Percentiles rank a stretch among this genome's conserved stretches.
Evolutionary conservation across 2,888 invertebrate genomes (phyloP).

Genomic region (Catocala nupta): DNA sequence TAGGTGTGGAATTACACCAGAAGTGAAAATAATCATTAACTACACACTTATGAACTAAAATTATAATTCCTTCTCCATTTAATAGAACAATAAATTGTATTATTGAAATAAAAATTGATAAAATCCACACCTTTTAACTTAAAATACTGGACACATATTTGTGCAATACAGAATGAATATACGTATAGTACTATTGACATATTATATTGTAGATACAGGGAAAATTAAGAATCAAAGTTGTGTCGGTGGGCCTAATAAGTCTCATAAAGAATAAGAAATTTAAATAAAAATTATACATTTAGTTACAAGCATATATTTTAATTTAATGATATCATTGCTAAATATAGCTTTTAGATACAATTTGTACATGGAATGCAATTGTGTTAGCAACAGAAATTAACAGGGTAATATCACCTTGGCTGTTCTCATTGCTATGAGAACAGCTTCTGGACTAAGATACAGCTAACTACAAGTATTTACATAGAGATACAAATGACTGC

Average conservation of each 20-base stretch:
- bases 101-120: no score
- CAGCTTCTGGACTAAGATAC: background rate
- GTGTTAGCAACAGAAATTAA: slow-evolving; percentile 16
- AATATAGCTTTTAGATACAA: slow-evolving; percentile 12
- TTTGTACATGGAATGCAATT: slow-evolving; percentile 47
- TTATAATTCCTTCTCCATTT: no score
- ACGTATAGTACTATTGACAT: background rate
- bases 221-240: background rate
- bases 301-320: background rate
- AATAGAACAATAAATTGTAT: no score
- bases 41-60: no score
- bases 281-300: slow-evolving; percentile 20
- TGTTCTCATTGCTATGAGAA: background rate
- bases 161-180: slow-evolving; percentile 5
- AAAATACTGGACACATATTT: slow-evolving; percentile 6
- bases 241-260: slow-evolving; percentile 41
- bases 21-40: background rate
- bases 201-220: background rate
- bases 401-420: slow-evolving; percentile 5
- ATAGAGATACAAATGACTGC: no score
- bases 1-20: slow-evolving; percentile 12
- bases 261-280: slow-evolving; percentile 36
- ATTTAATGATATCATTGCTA: slow-evolving; percentile 21
- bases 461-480: background rate
- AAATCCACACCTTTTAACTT: no score